These are phyloP conservation scores for Python bivittatus DNA, from an alignment of 2,113 vertebrate genomes.

Conservation along the genomic window DNA sequence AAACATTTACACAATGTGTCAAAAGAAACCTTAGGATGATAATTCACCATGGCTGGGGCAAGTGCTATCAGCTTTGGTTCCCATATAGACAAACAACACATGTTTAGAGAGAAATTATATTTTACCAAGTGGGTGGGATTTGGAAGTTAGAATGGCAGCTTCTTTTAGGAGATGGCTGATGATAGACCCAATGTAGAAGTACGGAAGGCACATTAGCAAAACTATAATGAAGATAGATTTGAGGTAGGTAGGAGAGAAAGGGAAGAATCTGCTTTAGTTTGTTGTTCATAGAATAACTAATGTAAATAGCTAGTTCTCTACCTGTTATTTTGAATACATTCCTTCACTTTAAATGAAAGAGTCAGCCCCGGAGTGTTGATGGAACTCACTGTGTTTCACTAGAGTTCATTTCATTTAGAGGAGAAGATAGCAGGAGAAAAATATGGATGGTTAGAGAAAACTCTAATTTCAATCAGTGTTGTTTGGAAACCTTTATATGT, in stretches of 20 bases:
- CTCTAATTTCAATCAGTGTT: conserved; percentile 11
- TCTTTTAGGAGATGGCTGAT: conserved; percentile 32
- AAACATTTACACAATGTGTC: conserved; percentile 60
- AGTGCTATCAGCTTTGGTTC: conserved; percentile 48
- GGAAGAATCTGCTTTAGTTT: conserved; percentile 19
- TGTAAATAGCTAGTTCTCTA: conserved; percentile 17
- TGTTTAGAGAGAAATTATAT: conserved; percentile 28
- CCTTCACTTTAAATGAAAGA: conserved; percentile 10
- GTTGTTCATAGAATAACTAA: neutral
- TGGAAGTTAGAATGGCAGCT: conserved; percentile 1
- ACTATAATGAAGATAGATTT: conserved; percentile 20
- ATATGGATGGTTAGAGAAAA: neutral
- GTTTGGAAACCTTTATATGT: neutral
- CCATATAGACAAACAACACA: conserved; percentile 41
- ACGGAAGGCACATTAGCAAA: conserved; percentile 29
- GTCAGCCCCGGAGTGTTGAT: neutral
- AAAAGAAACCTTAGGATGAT: conserved; percentile 63
- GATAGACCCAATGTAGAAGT: neutral
- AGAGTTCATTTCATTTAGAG: conserved; percentile 8
- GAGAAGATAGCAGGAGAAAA: neutral
- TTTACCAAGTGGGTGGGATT: neutral
- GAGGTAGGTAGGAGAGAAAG: conserved; percentile 8
- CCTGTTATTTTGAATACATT: neutral
- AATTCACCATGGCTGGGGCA: conserved; percentile 44
- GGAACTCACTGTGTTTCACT: neutral